Percentiles rank a stretch among this genome's conserved stretches.
Conservation (phyloP, 2,888 invertebrate genomes). For the Yponomeuta sedellus region DNA sequence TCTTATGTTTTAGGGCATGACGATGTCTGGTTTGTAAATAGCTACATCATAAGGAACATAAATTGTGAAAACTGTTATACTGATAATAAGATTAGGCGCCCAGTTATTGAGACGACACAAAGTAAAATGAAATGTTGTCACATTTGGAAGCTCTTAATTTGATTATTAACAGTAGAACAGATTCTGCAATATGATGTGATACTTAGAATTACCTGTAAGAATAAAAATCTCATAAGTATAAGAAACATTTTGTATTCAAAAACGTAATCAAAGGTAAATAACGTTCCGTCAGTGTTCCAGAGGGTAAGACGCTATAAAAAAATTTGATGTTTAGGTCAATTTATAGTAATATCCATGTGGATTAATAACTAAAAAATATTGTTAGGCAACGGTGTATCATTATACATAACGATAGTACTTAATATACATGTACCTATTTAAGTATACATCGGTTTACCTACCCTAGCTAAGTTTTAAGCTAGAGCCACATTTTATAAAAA, state of each 20-base stretch:
- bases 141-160: conserved; percentile 20
- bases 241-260: conserved; percentile 38
- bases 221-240: conserved; percentile 56
- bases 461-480: background rate
- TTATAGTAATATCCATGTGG: conserved; percentile 39
- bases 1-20: conserved; percentile 69
- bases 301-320: conserved; percentile 46
- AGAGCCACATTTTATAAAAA: too few species aligned
- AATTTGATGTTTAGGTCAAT: conserved; percentile 44
- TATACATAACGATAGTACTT: background rate
- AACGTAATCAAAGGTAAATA: conserved; percentile 32
- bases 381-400: background rate
- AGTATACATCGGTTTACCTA: background rate
- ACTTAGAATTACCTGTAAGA: conserved; percentile 53
- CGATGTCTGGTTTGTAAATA: conserved; percentile 67
- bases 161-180: conserved; percentile 50
- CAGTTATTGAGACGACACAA: background rate
- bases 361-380: conserved; percentile 52
- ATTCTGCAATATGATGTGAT: conserved; percentile 65
- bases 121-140: conserved; percentile 21
- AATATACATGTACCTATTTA: conserved; percentile 4
- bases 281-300: conserved; percentile 26
- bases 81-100: conserved; percentile 31
- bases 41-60: conserved; percentile 47
- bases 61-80: conserved; percentile 55